Base-by-base conservation (phyloP, 2,888 invertebrate genomes). In the Caenorhabditis sulstoni region DNA sequence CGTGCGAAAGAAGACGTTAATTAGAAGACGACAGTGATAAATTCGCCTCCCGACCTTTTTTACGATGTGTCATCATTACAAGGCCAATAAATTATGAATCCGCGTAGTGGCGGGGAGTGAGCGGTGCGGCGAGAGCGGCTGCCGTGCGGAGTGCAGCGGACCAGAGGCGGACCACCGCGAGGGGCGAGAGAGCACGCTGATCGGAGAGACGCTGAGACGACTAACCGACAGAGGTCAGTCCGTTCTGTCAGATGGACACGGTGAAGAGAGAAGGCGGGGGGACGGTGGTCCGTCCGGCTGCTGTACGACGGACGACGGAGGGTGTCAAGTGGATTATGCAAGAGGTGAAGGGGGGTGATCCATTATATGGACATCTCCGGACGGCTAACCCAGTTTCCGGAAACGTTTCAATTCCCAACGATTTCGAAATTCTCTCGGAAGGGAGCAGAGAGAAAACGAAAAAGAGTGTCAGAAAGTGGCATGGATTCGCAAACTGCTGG, bases 321-420 rank as follows among this genome's bases (percentile, higher is more conserved):
- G 70, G 70, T 71, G 70, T 71, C 70, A 71, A 71, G 70, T 71
- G 70, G 62, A 71, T 71, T 71, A 71, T 71, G 70, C 70, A 71
- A 71, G 58, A 12, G 11, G n/a, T 23, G 35, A 29, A 20, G 37
- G 50, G 44, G 12, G 66, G 47, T 37, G 37, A 66, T 66, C 55
- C 55, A 47, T 66, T 55, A 55, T 66, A 37, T 14, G 37, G 45
- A 55, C 66, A 66, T 22, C 37, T 12, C 12, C 20, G n/a, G 58
- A 45, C 16, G 44, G 61, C 9, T 61, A 61, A 61, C 61, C 61
- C 47, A 61, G 45, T 61, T 61, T 61, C 41, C 47, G 45, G 18
- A 58, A n/a, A 16, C 16, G 12, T 14, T 41, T 41, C 12, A 3
- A 14, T 41, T 3, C 11, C 41, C 4, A 41, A 41, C 14, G 29